These are phyloP conservation scores for Apis cerana DNA, from an alignment of 1,140 invertebrate genomes.

Conservation along the genomic window DNA sequence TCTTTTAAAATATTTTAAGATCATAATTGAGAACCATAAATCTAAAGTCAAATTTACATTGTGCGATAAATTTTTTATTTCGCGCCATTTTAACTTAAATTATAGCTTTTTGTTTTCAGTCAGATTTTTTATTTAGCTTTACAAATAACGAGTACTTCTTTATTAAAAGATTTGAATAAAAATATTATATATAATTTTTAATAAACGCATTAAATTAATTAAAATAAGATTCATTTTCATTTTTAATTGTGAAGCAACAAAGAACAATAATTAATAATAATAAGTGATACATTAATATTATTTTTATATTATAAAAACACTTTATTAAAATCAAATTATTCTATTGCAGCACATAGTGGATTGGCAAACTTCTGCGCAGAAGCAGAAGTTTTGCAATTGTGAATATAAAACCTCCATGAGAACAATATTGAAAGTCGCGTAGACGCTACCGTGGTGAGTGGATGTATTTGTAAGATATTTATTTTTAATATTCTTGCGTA, in stretches of 20 bases:
- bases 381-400: neutral
- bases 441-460: conserved; percentile 18
- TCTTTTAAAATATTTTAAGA: neutral
- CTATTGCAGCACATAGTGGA: neutral
- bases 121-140: neutral
- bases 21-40: neutral
- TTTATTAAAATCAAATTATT: neutral
- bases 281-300: neutral
- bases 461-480: neutral
- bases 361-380: conserved; percentile 17
- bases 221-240: neutral
- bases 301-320: neutral
- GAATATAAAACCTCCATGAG: conserved; percentile 49
- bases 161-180: neutral
- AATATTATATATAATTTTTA: neutral
- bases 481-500: neutral
- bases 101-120: neutral
- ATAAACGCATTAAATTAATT: neutral
- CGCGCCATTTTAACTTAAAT: no score
- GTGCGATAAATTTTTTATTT: neutral
- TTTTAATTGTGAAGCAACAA: neutral
- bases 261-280: neutral
- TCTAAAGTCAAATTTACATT: neutral
- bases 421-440: conserved; percentile 39
- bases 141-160: neutral